Base-by-base conservation (phyloP, 2,888 invertebrate genomes). In the Mylabris sibirica region DNA sequence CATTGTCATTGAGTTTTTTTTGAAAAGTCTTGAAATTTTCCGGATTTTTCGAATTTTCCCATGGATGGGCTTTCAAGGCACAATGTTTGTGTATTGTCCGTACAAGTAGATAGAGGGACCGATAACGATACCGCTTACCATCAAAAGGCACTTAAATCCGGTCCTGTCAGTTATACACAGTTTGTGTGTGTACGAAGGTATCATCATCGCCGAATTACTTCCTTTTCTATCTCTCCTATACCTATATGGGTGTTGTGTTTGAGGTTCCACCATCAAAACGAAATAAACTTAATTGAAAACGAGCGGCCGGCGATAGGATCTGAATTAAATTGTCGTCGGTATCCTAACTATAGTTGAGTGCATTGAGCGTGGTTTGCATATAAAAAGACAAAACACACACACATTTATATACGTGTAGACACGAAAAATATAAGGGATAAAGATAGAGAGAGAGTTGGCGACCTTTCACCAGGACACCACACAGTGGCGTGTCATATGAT, bases 271-370 rank as follows among this genome's bases (percentile, higher is more conserved):
- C 73, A 71, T 72, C 73, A 67, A 70, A 72, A 74, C 70, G 75
- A 72, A 78, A 78, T 78, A 76, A 80, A 79, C 75, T 80, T 81
- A 82, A 82, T 82, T 81, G 81, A 82, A 81, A 81, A 81, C 80
- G 80, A 80, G 78, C 80, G 76, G 74, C 73, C 66, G 65, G 72
- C 74, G 78, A 78, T 78, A 77, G 72, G 77, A 78, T 78, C 77
- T 74, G 77, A 77, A 78, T 78, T 78, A 78, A 78, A 73, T 72
- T 67, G 76, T 77, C 75, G 77, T 73, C 72, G 75, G 76, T 70
- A 75, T 44, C 44, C 44, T 49, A 49, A 49, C 49, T 49, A 49
- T 70, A 74, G 74, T 73, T 70, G 49, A 49, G 74, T 75, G 75
- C 72, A 74, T 64, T 61, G 75, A 77, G 76, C 77, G 76, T 77